These are phyloP conservation scores for Cyanocitta stelleri DNA, from an alignment of 2,113 vertebrate genomes.

Conservation along the genomic window DNA sequence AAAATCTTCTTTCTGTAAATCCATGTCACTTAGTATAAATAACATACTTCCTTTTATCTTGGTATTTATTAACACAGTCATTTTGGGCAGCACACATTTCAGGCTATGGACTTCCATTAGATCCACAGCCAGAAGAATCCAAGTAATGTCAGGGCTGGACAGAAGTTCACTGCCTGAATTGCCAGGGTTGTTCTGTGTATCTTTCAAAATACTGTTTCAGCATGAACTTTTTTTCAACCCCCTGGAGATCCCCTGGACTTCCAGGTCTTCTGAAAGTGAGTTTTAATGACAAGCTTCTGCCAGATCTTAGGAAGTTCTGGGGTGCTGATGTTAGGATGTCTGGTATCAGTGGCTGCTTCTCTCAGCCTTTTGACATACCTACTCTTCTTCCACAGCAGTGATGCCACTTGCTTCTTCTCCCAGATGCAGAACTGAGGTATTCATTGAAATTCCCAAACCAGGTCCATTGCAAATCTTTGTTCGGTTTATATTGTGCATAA, in stretches of 20 bases:
- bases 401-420: background rate
- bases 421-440: background rate
- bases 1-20: background rate
- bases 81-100: background rate
- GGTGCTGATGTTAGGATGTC: background rate
- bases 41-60: background rate
- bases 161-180: background rate
- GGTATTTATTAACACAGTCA: background rate
- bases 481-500: background rate
- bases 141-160: background rate
- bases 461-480: background rate
- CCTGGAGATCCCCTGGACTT: background rate
- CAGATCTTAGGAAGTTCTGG: background rate
- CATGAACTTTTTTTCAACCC: background rate
- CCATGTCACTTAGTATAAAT: background rate
- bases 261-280: background rate
- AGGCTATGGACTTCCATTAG: background rate
- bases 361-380: background rate
- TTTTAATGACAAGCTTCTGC: background rate
- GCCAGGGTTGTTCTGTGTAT: accelerated
- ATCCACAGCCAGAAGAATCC: background rate
- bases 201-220: background rate
- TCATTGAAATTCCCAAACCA: background rate
- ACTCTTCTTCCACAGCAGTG: background rate
- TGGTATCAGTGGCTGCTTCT: background rate